Conservation (phyloP, 37 sponge, comb jelly and placozoan species). For the Theonella swinhoei region DNA sequence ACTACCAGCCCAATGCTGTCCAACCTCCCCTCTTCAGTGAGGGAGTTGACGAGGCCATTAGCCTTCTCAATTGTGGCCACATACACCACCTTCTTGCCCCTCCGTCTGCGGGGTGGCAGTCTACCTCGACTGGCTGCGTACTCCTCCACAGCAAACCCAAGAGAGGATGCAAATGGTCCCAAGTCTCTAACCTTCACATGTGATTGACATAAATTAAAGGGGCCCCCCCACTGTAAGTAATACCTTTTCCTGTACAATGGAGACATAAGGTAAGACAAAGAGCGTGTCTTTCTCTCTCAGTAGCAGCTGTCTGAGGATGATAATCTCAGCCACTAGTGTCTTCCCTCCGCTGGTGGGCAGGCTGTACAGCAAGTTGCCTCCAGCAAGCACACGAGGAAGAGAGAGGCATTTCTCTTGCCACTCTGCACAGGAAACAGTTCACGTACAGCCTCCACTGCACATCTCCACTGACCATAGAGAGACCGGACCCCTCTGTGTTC, state of each 20-base stretch:
- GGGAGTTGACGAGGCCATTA: conserved; percentile 78
- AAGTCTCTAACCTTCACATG: conserved; percentile 78
- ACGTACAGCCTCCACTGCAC: conserved; percentile 1
- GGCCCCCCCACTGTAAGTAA: too few relatives aligned
- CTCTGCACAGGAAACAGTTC: conserved; percentile 36
- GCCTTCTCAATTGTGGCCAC: conserved; percentile 97
- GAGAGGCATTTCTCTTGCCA: conserved; percentile 82
- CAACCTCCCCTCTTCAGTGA: conserved; percentile 74
- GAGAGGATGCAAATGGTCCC: conserved; percentile 67
- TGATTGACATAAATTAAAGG: background rate
- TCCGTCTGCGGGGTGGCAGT: conserved; percentile 81
- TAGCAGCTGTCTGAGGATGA: conserved; percentile 80
- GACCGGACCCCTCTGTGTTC: conserved; percentile 56
- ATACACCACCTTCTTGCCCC: conserved; percentile 76
- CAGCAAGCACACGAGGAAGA: conserved; percentile 37
- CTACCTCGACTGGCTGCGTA: conserved; percentile 89
- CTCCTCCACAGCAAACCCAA: conserved; percentile 90
- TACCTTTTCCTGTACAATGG: conserved; percentile 95
- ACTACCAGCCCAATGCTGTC: conserved; percentile 82
- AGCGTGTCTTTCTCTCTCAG: conserved; percentile 68
- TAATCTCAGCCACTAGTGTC: conserved; percentile 94
- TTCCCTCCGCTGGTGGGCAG: conserved; percentile 97
- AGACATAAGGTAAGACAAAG: conserved; percentile 90
- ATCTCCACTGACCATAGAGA: conserved; percentile 67
- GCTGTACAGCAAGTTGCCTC: conserved; percentile 85